phyloP scores from a whole-genome alignment of 2,113 vertebrate genomes.

The Cavia aperea region DNA sequence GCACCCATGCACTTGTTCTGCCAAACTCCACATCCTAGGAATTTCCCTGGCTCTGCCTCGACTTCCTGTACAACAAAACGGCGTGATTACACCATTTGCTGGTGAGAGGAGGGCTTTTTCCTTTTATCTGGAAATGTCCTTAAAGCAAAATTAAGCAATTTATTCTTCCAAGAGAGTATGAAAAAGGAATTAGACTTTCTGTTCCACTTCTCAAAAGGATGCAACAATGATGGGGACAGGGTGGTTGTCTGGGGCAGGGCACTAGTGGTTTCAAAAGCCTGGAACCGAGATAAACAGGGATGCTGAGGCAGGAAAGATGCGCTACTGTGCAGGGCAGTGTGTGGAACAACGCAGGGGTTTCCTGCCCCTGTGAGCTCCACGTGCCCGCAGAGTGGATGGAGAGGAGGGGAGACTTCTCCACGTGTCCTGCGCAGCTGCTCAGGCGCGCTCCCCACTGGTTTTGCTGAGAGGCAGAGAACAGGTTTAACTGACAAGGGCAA shows the following conservation, averaged over 20 bases:
- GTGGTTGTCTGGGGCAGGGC: background rate
- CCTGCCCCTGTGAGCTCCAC: background rate
- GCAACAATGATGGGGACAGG: background rate
- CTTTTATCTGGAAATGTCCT: background rate
- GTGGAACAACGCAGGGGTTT: background rate
- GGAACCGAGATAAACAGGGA: background rate
- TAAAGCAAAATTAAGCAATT: background rate
- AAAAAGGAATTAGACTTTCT: conserved; percentile 2
- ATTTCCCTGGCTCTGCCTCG: background rate
- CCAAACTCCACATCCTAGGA: background rate
- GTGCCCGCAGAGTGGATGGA: background rate
- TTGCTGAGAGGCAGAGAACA: background rate
- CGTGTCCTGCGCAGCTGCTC: background rate
- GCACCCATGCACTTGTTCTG: background rate
- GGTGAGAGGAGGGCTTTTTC: background rate
- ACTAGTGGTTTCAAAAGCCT: background rate
- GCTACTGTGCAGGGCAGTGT: background rate
- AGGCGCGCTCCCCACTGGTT: background rate
- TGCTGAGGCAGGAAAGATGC: background rate
- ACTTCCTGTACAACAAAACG: background rate
- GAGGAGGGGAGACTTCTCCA: background rate
- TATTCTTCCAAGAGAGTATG: background rate
- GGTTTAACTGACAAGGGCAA: background rate
- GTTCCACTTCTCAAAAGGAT: background rate
- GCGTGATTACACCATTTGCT: background rate